Percentiles rank a stretch among this genome's conserved stretches.
These are phyloP conservation scores for Campylomormyrus numenius DNA, from an alignment of 2,113 vertebrate genomes.

Conservation along the genomic window DNA sequence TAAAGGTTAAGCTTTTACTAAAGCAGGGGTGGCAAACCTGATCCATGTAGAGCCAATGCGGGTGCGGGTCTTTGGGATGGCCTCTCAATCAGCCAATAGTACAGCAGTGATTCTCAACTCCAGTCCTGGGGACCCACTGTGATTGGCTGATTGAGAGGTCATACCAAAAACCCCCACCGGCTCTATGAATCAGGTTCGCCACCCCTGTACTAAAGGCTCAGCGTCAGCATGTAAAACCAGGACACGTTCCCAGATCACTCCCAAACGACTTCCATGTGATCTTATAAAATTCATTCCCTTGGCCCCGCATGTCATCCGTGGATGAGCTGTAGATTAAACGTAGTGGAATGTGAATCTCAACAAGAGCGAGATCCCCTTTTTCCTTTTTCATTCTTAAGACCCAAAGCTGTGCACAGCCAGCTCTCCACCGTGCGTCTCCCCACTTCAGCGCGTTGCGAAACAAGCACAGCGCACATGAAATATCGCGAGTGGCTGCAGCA, in stretches of 20 bases:
- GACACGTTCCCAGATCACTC: not conserved
- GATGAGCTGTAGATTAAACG: not conserved
- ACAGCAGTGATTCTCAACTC: no score
- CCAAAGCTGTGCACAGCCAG: not conserved
- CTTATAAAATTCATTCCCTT: not conserved
- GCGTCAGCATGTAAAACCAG: not conserved
- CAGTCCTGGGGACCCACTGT: no score
- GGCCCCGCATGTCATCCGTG: not conserved
- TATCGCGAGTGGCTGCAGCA: conserved; percentile 39
- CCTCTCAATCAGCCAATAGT: no score
- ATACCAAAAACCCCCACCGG: no score
- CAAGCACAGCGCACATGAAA: conserved; percentile 34
- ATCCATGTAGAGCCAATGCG: no score
- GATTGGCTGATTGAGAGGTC: no score
- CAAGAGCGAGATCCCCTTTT: not conserved
- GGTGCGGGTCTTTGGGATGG: no score
- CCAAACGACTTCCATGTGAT: not conserved
- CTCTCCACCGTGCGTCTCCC: conserved; percentile 25
- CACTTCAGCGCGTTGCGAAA: conserved; percentile 29
- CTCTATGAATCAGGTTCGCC: no score
- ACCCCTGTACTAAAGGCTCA: not conserved
- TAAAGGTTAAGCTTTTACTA: not conserved
- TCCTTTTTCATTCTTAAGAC: not conserved
- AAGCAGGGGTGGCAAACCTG: not conserved
- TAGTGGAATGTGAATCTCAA: not conserved